These are phyloP conservation scores for Cyprinodon diabolis DNA, from an alignment of 2,797 vertebrate species.

Conservation along the genomic window DNA sequence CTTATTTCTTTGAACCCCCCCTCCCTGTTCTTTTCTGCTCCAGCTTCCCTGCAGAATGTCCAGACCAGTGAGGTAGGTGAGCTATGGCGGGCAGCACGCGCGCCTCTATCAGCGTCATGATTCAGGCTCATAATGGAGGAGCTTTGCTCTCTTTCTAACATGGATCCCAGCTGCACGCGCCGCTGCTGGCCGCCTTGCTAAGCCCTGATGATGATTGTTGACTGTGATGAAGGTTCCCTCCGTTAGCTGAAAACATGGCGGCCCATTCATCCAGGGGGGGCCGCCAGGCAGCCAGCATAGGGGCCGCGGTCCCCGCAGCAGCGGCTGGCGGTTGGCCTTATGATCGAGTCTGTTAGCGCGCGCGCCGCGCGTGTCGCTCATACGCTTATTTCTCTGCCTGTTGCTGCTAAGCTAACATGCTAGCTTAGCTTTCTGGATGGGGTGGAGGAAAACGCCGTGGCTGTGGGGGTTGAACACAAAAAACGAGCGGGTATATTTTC, in stretches of 20 bases:
- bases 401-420: not conserved
- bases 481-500: constrained; percentile 40
- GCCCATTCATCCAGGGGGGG: constrained; percentile 81
- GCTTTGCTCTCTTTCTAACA: constrained; percentile 59
- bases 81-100: constrained; percentile 30
- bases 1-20: constrained; percentile 46
- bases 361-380: constrained; percentile 37
- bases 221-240: constrained; percentile 42
- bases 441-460: constrained; percentile 25
- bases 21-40: constrained; percentile 67
- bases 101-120: too few relatives aligned
- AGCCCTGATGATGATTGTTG: constrained; percentile 50
- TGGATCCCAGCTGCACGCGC: constrained; percentile 69
- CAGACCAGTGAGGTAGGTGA: constrained; percentile 87
- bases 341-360: constrained; percentile 64
- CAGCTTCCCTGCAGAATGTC: constrained; percentile 83
- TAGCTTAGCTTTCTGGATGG: not conserved
- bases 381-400: not conserved
- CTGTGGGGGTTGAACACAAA: constrained; percentile 1
- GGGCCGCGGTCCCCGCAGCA: not conserved
- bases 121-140: constrained; percentile 34
- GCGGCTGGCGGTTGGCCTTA: constrained; percentile 64
- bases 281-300: constrained; percentile 46
- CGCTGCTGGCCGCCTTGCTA: constrained; percentile 40
- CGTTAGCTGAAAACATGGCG: constrained; percentile 75